Evolutionary conservation across 2,797 vertebrate species (phyloP).

Genomic region (Amblyopsis hoosieri): DNA sequence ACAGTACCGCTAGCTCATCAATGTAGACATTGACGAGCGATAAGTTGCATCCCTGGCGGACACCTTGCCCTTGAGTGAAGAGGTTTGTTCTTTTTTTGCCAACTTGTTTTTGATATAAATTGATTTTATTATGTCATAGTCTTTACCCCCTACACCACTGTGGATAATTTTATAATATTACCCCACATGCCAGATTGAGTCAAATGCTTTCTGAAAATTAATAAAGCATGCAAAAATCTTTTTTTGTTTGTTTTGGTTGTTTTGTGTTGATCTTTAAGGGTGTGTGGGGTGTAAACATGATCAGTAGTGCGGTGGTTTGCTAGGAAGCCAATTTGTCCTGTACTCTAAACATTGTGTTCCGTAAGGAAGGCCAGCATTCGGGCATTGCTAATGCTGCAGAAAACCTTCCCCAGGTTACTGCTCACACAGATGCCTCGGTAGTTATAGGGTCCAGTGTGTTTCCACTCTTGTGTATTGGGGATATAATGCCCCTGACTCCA

Average conservation of each 20-base stretch:
- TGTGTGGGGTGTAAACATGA: neutral
- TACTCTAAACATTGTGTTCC: slow-evolving; percentile 2
- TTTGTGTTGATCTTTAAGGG: neutral
- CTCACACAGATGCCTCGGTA: no score
- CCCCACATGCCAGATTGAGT: neutral
- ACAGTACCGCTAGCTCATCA: neutral
- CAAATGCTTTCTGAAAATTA: neutral
- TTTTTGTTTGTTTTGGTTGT: neutral
- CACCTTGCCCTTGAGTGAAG: neutral
- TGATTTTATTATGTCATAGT: neutral
- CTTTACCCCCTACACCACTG: neutral
- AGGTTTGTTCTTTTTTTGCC: no score
- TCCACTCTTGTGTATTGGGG: neutral
- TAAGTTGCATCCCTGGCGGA: no score
- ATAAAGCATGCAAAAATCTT: neutral
- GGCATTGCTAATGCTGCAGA: slow-evolving; percentile 2
- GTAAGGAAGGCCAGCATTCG: neutral
- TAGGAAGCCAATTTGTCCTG: neutral
- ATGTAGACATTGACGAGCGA: no score
- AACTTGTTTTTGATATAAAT: neutral
- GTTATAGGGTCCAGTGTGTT: neutral
- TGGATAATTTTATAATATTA: neutral
- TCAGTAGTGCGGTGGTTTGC: no score
- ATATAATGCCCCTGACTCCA: neutral
- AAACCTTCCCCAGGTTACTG: neutral